A percentile compares a stretch with the other conserved stretches of the same genome.
These are phyloP conservation scores for Tribolium castaneum DNA, from an alignment of 1,140 invertebrate genomes.

Conservation along the genomic window DNA sequence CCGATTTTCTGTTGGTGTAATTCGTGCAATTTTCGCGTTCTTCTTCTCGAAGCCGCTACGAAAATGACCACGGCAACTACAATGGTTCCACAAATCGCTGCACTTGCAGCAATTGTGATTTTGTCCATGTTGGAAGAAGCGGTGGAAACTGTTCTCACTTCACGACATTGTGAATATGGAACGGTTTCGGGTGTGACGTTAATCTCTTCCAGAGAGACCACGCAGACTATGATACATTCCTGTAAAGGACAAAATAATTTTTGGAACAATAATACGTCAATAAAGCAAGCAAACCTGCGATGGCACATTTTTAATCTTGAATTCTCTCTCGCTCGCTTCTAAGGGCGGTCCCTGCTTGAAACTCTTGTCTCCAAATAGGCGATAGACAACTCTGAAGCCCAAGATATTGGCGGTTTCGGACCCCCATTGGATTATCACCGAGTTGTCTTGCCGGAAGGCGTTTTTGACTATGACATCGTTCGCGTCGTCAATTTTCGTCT, in stretches of 20 bases:
- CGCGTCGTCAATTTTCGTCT: constrained; percentile 71
- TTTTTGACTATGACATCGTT: constrained; percentile 87
- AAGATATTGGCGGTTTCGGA: constrained; percentile 85
- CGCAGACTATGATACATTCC: constrained; percentile 93
- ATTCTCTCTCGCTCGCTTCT: constrained; percentile 87
- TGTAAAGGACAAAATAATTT: constrained; percentile 63
- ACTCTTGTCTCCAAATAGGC: constrained; percentile 88
- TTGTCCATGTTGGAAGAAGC: constrained; percentile 91
- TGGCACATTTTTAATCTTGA: constrained; percentile 92
- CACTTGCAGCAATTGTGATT: constrained; percentile 92
- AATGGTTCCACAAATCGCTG: constrained; percentile 93
- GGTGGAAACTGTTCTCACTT: constrained; percentile 85
- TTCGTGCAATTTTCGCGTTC: constrained; percentile 80
- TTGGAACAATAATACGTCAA: neutral
- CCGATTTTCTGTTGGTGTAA: constrained; percentile 74
- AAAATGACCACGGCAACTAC: constrained; percentile 89
- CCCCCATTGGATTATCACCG: constrained; percentile 92
- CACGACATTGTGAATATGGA: constrained; percentile 87
- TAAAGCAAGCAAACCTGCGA: constrained; percentile 75
- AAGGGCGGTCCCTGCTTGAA: constrained; percentile 91
- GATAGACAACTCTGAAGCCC: constrained; percentile 89
- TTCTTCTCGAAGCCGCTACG: constrained; percentile 79
- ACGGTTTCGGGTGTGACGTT: constrained; percentile 87
- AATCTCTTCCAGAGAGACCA: constrained; percentile 88
- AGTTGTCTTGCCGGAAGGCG: constrained; percentile 86